Percentiles rank a stretch among this genome's conserved stretches.
Conservation (phyloP, 2,888 invertebrate species). For the Pammene fasciana region DNA sequence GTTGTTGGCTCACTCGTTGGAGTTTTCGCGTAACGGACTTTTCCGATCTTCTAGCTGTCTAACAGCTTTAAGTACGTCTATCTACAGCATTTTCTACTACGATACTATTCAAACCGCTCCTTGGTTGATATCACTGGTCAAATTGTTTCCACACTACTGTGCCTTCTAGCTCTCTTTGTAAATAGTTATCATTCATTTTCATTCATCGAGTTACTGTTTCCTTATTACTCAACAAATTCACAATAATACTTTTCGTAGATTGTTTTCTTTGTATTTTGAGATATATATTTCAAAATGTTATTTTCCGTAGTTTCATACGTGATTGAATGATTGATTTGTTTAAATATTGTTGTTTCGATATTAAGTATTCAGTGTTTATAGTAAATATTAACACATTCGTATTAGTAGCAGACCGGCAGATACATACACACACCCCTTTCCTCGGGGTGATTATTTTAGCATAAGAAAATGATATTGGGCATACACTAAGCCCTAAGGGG, state of each 20-base stretch:
- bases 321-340: background rate
- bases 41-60: constrained; percentile 8
- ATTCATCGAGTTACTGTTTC: constrained; percentile 2
- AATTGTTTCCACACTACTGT: constrained; percentile 72
- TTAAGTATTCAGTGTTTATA: background rate
- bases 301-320: background rate
- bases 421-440: background rate
- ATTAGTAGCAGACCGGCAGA: constrained; percentile 3
- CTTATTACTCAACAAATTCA: background rate
- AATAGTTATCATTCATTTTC: constrained; percentile 54
- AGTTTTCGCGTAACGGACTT: constrained; percentile 1
- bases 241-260: background rate
- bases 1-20: background rate
- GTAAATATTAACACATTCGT: too few species aligned
- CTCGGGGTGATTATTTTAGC: too few species aligned
- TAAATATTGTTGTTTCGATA: background rate
- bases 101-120: constrained; percentile 26
- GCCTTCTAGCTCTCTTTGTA: constrained; percentile 79
- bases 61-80: background rate
- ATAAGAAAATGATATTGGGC: constrained; percentile 3
- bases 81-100: constrained; percentile 19
- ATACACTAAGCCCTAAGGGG: background rate
- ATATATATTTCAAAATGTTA: background rate
- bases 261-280: too few species aligned
- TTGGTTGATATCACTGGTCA: constrained; percentile 47